A percentile compares a stretch with the other conserved stretches of the same genome.
These are phyloP conservation scores for Drosophila micromelanica DNA, from an alignment of 1,140 invertebrate genomes.

Conservation along the genomic window DNA sequence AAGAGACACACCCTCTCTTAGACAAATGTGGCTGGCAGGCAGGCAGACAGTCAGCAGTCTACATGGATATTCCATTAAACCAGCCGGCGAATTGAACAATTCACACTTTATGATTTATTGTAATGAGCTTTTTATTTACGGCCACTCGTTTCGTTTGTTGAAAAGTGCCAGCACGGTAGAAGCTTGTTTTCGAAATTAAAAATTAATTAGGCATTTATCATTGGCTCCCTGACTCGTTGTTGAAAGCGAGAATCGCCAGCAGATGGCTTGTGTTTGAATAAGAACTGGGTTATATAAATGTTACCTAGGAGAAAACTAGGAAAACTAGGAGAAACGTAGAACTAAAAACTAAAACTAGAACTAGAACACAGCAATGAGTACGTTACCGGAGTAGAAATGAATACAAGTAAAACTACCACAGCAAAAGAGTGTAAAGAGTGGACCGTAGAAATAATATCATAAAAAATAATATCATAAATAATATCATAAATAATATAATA, in stretches of 20 bases:
- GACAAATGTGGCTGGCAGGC: constrained; percentile 60
- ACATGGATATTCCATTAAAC: constrained; percentile 78
- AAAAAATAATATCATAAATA: no score
- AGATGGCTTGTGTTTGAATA: constrained; percentile 22
- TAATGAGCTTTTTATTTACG: constrained; percentile 82
- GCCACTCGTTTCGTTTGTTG: constrained; percentile 49
- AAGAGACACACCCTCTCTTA: constrained; percentile 40
- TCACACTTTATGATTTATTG: constrained; percentile 78
- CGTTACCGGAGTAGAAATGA: no score
- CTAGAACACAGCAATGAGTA: no score
- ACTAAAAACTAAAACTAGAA: no score
- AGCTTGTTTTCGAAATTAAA: constrained; percentile 75
- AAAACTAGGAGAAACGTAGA: no score
- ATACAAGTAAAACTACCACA: no score
- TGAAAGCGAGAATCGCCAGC: constrained; percentile 24
- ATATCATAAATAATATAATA: no score
- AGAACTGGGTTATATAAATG: background rate
- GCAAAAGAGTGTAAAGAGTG: no score
- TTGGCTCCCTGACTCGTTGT: constrained; percentile 15
- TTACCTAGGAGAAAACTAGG: no score
- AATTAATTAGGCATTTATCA: constrained; percentile 84
- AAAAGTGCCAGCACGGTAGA: constrained; percentile 36
- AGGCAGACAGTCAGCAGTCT: constrained; percentile 27
- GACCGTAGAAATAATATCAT: no score
- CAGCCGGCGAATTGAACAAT: constrained; percentile 68